Evolutionary conservation across 2,113 vertebrate species (phyloP).

Genomic region (Notothenia rossii): DNA sequence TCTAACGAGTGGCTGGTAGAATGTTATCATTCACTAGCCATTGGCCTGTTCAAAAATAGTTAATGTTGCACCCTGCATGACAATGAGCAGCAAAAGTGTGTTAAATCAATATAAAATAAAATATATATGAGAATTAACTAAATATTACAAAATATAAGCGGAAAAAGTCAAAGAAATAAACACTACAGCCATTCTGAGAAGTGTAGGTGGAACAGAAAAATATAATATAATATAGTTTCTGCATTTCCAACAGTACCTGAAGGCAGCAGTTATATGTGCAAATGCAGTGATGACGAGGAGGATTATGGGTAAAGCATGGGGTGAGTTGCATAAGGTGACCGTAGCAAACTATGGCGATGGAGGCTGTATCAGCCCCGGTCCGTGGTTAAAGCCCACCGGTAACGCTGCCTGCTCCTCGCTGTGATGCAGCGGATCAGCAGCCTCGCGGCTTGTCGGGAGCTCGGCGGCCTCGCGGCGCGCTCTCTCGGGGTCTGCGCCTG

Average conservation of each 20-base stretch:
- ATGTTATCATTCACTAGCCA: no score
- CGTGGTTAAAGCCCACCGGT: not conserved
- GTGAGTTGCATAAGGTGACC: conserved; percentile 65
- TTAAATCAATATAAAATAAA: no score
- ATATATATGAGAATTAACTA: not conserved
- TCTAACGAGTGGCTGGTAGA: no score
- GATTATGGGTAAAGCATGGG: conserved; percentile 75
- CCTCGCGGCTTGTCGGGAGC: conserved; percentile 48
- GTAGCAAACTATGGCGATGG: not conserved
- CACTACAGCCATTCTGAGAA: not conserved
- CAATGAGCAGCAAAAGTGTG: no score
- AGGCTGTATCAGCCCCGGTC: not conserved
- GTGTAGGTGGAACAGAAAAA: no score
- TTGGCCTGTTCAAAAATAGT: no score
- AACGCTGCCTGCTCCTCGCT: not conserved
- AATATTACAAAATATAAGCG: not conserved
- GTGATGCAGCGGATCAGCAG: conserved; percentile 62
- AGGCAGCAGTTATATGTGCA: conserved; percentile 44
- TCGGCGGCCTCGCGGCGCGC: conserved; percentile 33
- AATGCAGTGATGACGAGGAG: conserved; percentile 16
- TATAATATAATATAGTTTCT: not conserved
- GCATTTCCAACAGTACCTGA: conserved; percentile 30
- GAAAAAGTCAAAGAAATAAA: not conserved
- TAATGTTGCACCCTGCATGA: no score
- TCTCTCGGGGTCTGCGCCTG: conserved; percentile 19